Evolutionary conservation across 2,113 vertebrate genomes (phyloP).

Genomic region (Lophius piscatorius): DNA sequence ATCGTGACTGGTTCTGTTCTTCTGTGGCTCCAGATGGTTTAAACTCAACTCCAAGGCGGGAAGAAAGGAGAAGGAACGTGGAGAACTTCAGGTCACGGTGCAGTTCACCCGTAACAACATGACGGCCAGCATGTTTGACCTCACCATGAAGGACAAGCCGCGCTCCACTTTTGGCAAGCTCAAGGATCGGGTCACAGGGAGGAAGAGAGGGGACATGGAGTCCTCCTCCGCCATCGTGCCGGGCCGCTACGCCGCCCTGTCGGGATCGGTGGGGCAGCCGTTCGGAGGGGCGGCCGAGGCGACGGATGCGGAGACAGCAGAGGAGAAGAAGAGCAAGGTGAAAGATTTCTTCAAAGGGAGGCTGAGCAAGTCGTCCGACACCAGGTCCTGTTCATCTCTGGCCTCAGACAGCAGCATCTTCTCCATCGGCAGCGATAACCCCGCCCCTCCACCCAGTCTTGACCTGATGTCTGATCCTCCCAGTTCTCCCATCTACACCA

Average conservation of each 20-base stretch:
- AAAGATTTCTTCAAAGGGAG: constrained; percentile 89
- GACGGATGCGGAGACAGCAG: constrained; percentile 69
- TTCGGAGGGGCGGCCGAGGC: constrained; percentile 69
- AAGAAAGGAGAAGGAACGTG: constrained; percentile 94
- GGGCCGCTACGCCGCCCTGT: constrained; percentile 81
- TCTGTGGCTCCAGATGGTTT: constrained; percentile 86
- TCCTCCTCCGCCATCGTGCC: constrained; percentile 95
- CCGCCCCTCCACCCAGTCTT: constrained; percentile 78
- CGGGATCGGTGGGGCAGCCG: constrained; percentile 62
- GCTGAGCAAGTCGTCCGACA: constrained; percentile 88
- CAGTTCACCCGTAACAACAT: constrained; percentile 93
- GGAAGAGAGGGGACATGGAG: constrained; percentile 89
- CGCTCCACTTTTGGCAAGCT: constrained; percentile 93
- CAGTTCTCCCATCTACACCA: constrained; percentile 83
- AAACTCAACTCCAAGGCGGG: constrained; percentile 91
- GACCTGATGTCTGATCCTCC: constrained; percentile 72
- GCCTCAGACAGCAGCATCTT: constrained; percentile 92
- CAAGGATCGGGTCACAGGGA: constrained; percentile 92
- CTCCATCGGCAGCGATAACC: constrained; percentile 85
- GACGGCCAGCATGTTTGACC: constrained; percentile 98
- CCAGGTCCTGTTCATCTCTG: constrained; percentile 90
- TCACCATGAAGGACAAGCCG: constrained; percentile 92
- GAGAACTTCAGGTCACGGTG: constrained; percentile 89
- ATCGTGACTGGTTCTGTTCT: background rate
- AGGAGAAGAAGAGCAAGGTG: constrained; percentile 87